Base-by-base conservation (phyloP, 2,797 vertebrate species). In the Tympanoctomys barrerae region DNA sequence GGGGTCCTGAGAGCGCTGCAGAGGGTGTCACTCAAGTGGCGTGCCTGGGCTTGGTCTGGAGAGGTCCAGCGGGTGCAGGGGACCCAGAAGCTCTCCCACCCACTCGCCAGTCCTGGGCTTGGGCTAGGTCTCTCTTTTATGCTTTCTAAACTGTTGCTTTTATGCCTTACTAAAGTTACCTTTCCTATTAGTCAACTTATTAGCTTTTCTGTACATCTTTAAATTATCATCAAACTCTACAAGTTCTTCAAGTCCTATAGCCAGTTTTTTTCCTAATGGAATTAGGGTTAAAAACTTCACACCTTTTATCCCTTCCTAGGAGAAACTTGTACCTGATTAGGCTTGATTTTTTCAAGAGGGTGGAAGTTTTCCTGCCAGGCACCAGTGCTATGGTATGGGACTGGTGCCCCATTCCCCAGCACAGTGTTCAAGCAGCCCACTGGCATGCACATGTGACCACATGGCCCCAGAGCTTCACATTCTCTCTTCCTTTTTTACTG, bases 181-280 rank as follows among this genome's bases (percentile, higher is more conserved):
- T 87, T 85, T 2, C 28, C 26, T 78, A 18, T 36, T 88, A 80
- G 46, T 80, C 49, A 81, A 91, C 81, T 52, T 49, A 39, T 94
- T 94, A 26, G 52, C 16, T 84, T 89, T 61, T 90, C n/a, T 75
- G 31, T 66, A 68, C 33, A 26, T 80, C 46, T 91, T 92, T 62
- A 77, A 54, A 94, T 77, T 93, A 86, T 88, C 62, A 39, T 73
- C 31, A 66, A 75, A 7, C 13, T 95, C 33, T 61, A 22, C n/a
- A 75, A 75, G 73, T 7, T 75, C 73, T 75, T 84, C 59, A 90
- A 85, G 26, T 73, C 78, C 9, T 8, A 33, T 3, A 73, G 54
- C 3, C 68, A 68, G 2, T 81, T 11, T 33, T 68, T 83, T 75
- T 78, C 84, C 68, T 64, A 75, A 49, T 57, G 14, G 79, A 93